Evolutionary conservation across 2,113 vertebrate genomes (phyloP).

Genomic region (Falcunculus frontatus): DNA sequence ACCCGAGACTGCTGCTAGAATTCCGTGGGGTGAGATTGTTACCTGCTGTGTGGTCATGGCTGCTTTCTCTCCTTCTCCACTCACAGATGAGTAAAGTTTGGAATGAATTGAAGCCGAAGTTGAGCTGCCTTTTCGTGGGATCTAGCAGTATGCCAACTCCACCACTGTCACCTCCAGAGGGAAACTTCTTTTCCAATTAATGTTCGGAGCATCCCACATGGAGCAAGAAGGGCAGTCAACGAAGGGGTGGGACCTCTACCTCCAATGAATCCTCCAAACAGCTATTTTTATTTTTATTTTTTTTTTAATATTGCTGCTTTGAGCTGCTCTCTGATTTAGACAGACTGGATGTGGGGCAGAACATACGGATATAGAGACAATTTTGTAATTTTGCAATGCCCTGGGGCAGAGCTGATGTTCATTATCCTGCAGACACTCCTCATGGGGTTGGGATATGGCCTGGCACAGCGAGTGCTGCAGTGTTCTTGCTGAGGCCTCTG

Average conservation of each 20-base stretch:
- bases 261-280: slow-evolving; percentile 38
- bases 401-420: neutral
- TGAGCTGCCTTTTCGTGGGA: slow-evolving; percentile 84
- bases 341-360: slow-evolving; percentile 19
- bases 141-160: slow-evolving; percentile 70
- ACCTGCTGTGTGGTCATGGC: fast-evolving
- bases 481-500: neutral
- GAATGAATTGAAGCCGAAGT: slow-evolving; percentile 90
- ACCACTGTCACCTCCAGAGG: slow-evolving; percentile 69
- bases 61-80: neutral
- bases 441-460: neutral
- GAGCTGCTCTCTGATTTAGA: slow-evolving; percentile 34
- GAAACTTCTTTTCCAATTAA: slow-evolving; percentile 70
- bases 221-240: slow-evolving; percentile 27
- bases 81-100: slow-evolving; percentile 94
- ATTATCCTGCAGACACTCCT: neutral
- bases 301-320: slow-evolving; percentile 18
- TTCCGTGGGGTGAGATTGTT: neutral
- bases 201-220: neutral
- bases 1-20: neutral
- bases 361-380: neutral
- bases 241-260: slow-evolving; percentile 19
- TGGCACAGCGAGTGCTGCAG: neutral
- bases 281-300: neutral
- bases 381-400: neutral